Percentiles rank a stretch among this genome's conserved stretches.
phyloP scores from a whole-genome alignment of 2,888 invertebrate species.

The Synanthedon vespiformis region DNA sequence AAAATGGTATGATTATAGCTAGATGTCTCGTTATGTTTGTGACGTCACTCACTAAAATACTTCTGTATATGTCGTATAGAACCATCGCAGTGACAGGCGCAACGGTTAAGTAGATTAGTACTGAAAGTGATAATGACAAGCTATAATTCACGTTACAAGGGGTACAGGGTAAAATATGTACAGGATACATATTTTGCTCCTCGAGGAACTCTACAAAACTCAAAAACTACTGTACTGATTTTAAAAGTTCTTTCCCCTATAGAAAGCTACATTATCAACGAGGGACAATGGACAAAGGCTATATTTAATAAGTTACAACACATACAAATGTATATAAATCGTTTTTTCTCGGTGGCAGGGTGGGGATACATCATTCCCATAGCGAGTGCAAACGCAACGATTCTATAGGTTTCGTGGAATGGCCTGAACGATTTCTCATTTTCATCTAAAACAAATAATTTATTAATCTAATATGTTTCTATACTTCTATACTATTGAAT shows the following conservation, averaged over 20 bases:
- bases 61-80: constrained; percentile 22
- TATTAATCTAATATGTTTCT: too few species aligned
- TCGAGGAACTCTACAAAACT: too few species aligned
- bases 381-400: constrained; percentile 25
- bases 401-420: constrained; percentile 29
- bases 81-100: constrained; percentile 8
- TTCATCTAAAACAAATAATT: too few species aligned
- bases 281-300: too few species aligned
- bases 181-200: too few species aligned
- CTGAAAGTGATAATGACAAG: background rate
- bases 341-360: constrained; percentile 15
- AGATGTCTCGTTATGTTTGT: constrained; percentile 39
- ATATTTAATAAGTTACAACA: constrained; percentile 1
- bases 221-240: too few species aligned
- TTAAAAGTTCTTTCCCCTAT: too few species aligned
- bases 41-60: constrained; percentile 21
- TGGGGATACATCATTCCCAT: constrained; percentile 34
- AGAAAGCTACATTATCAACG: too few species aligned
- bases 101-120: background rate
- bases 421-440: constrained; percentile 16
- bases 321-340: constrained; percentile 28
- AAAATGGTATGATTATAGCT: constrained; percentile 37
- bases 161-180: too few species aligned
- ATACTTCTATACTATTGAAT: too few species aligned
- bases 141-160: too few species aligned